Evolutionary conservation across 2,888 invertebrate genomes (phyloP).

Genomic region (Resseliella maxima): DNA sequence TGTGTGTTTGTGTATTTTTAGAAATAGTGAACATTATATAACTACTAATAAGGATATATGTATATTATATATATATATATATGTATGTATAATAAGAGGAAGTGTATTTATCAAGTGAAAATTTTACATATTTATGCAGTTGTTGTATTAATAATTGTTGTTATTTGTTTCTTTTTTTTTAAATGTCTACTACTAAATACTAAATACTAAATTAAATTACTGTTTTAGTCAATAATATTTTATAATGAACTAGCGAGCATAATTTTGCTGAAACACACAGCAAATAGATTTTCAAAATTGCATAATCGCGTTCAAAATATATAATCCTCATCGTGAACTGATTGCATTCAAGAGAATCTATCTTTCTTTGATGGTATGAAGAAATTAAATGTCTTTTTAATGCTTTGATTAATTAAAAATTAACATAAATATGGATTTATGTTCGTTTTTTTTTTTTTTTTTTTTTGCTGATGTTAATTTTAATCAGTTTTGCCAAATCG

Average conservation of each 20-base stretch:
- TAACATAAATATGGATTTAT: neutral
- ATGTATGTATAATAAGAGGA: constrained; percentile 19
- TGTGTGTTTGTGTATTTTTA: neutral
- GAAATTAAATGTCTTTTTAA: neutral
- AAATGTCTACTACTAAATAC: too few species aligned
- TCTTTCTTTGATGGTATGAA: neutral
- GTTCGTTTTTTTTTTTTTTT: too few species aligned
- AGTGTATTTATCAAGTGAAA: constrained; percentile 39
- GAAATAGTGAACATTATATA: constrained; percentile 8
- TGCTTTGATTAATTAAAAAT: neutral
- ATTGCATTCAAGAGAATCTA: neutral
- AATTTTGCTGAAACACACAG: too few species aligned
- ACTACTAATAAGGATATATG: constrained; percentile 8
- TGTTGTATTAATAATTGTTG: neutral
- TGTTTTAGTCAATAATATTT: too few species aligned
- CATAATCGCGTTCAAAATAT: too few species aligned
- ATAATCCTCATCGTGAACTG: too few species aligned
- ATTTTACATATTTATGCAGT: constrained; percentile 50
- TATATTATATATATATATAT: too few species aligned
- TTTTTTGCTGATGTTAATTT: too few species aligned
- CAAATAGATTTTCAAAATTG: too few species aligned
- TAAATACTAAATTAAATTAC: too few species aligned
- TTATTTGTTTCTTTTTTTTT: neutral
- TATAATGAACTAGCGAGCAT: too few species aligned
- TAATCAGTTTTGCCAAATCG: neutral